Evolutionary conservation across 2,113 vertebrate species (phyloP), one percentile per base, ranked within the genome.

Genomic region (Setophaga coronata): DNA sequence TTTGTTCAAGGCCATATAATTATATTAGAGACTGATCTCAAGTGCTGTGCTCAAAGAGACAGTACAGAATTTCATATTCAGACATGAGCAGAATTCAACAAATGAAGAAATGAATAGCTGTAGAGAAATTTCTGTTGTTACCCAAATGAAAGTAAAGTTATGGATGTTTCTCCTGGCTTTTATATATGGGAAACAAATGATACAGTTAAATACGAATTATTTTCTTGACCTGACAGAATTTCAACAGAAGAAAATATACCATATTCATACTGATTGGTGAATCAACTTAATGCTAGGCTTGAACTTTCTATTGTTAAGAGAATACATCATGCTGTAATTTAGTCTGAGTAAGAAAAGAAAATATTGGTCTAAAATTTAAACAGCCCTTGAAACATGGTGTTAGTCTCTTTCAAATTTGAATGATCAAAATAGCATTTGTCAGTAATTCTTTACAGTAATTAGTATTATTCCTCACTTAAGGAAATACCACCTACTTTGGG

Each of bases 1-100:
- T 93, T 92, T 96, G 64, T 91, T 77, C 61, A 88, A 85, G 78
- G 38, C 61, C 15, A 13, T 85, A 66, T 87, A 86, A 87, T 90
- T 76, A 82, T 57, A 66, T 42, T 72, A 72, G 54, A 43, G n/a
- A 66, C 54, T 80, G 61, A 64, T 84, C 50, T 87, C 73, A 51
- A 79, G 50, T 65, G 28, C 72, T 82, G 20, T 56, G 48, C 65
- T 89, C 57, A 65, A 45, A 89, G 65, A 91, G 60, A 21, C 48
- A 50, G 29, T 50, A 19, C 25, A 51, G 29, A 29, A 38, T 83
- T 70, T 93, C 48, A 29, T 60, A 58, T 54, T 87, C 58, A 88
- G 60, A 51, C 45, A 11, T 18, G n/a, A 82, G n/a, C 4, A 54
- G 29, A 80, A 80, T 90, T 72, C 74, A 79, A 29, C 36, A 89